These are phyloP conservation scores for Hippocampus guttulatus DNA, from an alignment of 2,113 vertebrate genomes.

Conservation along the genomic window DNA sequence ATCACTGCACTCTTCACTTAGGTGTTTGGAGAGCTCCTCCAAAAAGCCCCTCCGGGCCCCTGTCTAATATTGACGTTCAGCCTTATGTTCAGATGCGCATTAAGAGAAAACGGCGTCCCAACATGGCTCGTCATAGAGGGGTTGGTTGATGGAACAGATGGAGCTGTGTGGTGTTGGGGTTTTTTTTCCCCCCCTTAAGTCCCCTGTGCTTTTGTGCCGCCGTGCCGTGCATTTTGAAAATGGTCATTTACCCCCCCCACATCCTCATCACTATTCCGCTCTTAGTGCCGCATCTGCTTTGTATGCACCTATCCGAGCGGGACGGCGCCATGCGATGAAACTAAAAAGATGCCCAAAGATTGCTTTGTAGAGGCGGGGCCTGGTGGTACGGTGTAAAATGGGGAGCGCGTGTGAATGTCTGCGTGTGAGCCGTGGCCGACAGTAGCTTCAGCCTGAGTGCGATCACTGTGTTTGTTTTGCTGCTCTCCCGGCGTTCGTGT, in stretches of 20 bases:
- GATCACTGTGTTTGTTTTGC: neutral
- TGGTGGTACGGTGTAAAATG: neutral
- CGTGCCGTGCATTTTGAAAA: conserved; percentile 23
- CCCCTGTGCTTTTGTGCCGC: conserved; percentile 24
- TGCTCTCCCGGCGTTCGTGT: neutral
- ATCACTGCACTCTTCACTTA: neutral
- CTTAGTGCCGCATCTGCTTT: neutral
- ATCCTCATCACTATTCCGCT: neutral
- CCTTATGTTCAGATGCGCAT: conserved; percentile 5
- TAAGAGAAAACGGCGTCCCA: conserved; percentile 40
- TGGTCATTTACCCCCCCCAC: neutral
- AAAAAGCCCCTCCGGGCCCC: conserved; percentile 2
- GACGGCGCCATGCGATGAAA: neutral
- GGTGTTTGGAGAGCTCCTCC: conserved; percentile 21
- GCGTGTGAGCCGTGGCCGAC: neutral
- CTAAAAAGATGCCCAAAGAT: neutral
- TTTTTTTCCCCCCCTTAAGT: conserved; percentile 18
- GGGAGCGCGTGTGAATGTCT: neutral
- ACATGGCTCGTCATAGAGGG: conserved; percentile 21
- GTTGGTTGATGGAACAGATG: conserved; percentile 34
- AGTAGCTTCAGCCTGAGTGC: neutral
- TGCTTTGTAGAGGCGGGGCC: neutral
- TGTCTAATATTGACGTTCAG: conserved; percentile 23
- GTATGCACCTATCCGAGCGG: conserved; percentile 2
- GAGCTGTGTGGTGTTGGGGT: conserved; percentile 25